phyloP scores from a whole-genome alignment of 2,797 vertebrate species.

The Siniperca obscura region DNA sequence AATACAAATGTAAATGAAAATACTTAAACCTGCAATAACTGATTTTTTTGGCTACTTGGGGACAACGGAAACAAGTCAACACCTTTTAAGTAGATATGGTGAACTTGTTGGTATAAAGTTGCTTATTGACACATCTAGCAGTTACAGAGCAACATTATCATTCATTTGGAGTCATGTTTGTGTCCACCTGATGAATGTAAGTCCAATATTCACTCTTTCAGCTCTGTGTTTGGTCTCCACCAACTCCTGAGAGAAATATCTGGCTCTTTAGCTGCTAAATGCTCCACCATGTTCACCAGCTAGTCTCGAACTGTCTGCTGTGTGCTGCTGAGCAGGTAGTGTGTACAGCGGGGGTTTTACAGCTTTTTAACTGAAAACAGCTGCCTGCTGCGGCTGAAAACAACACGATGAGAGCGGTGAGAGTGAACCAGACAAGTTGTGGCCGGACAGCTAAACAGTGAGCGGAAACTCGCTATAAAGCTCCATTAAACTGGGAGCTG shows the following conservation, averaged over 20 bases:
- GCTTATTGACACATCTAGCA: too few species aligned
- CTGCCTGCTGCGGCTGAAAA: too few species aligned
- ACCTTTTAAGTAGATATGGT: neutral
- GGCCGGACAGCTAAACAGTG: neutral
- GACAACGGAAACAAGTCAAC: neutral
- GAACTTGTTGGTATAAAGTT: neutral
- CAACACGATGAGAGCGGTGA: too few species aligned
- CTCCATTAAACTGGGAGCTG: too few species aligned
- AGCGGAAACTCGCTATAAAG: neutral
- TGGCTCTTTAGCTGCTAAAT: neutral
- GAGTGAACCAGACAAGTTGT: too few species aligned
- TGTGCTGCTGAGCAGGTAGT: too few species aligned
- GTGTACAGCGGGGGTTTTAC: too few species aligned
- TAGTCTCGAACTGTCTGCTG: neutral
- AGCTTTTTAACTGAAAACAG: too few species aligned
- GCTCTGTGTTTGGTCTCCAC: neutral
- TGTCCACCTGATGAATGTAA: neutral
- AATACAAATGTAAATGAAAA: neutral
- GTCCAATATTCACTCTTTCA: neutral
- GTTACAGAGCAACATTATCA: too few species aligned
- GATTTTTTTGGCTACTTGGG: neutral
- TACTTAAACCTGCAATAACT: neutral
- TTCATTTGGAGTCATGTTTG: neutral
- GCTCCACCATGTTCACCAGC: neutral
- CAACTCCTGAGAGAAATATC: too few species aligned